phyloP scores from a whole-genome alignment of 1,140 invertebrate genomes.

The Drosophila simulans region DNA sequence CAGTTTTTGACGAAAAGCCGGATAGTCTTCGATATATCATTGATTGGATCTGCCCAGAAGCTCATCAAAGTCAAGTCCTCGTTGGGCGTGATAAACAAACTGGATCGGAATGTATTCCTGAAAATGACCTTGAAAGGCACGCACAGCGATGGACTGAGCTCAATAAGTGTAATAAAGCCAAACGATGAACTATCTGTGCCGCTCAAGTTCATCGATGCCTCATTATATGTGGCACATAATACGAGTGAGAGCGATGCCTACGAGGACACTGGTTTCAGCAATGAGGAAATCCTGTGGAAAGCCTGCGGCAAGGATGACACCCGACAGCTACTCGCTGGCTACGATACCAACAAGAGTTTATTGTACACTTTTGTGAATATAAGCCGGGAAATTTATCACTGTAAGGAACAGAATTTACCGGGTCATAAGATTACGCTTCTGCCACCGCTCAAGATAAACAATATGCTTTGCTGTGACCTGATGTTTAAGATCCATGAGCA shows the following conservation, averaged over 20 bases:
- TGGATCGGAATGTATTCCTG: constrained; percentile 90
- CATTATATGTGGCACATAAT: constrained; percentile 63
- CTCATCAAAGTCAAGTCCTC: constrained; percentile 97
- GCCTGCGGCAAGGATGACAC: constrained; percentile 39
- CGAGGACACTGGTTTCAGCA: constrained; percentile 68
- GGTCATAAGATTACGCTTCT: constrained; percentile 94
- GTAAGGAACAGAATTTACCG: constrained; percentile 88
- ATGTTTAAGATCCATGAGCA: constrained; percentile 86
- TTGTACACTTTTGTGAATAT: constrained; percentile 85
- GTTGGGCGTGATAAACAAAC: constrained; percentile 91
- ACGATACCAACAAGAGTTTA: constrained; percentile 57
- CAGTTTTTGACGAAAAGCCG: constrained; percentile 87
- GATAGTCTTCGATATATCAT: constrained; percentile 93
- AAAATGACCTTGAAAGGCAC: constrained; percentile 87
- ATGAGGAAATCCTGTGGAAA: constrained; percentile 68
- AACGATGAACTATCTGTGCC: constrained; percentile 77
- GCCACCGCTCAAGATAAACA: constrained; percentile 92
- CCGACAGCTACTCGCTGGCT: constrained; percentile 59
- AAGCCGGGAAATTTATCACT: constrained; percentile 91
- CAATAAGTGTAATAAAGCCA: constrained; percentile 51
- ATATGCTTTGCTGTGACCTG: constrained; percentile 91
- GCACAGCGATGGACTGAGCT: constrained; percentile 37
- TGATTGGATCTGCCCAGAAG: constrained; percentile 97
- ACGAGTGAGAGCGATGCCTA: constrained; percentile 21
- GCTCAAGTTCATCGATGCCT: constrained; percentile 76